A percentile compares a stretch with the other conserved stretches of the same genome.
phyloP scores from a whole-genome alignment of 1,140 invertebrate genomes.

The Brachionus plicatilis region DNA sequence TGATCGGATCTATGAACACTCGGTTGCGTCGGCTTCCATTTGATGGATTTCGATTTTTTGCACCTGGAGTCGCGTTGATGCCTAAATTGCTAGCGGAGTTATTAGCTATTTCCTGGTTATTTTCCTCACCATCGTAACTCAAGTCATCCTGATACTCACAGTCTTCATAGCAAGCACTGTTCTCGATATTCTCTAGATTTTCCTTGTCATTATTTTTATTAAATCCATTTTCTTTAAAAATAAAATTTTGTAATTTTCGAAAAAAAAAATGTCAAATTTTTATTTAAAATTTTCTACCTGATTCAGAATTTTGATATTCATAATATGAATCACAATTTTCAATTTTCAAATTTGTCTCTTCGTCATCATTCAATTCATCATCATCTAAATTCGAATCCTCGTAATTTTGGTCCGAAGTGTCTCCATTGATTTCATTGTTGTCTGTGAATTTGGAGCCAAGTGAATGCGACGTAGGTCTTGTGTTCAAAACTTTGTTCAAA shows the following conservation, averaged over 20 bases:
- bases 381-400: slow-evolving; percentile 34
- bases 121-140: neutral
- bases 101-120: neutral
- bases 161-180: slow-evolving; percentile 1
- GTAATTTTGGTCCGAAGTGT: slow-evolving; percentile 40
- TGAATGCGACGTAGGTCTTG: neutral
- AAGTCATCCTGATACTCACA: slow-evolving; percentile 14
- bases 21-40: slow-evolving; percentile 66
- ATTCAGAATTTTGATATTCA: neutral
- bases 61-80: neutral
- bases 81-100: neutral
- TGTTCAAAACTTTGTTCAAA: slow-evolving; percentile 44
- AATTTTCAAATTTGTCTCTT: neutral
- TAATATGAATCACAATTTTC: slow-evolving; percentile 26
- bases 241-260: neutral
- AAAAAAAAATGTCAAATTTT: neutral
- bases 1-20: slow-evolving; percentile 97
- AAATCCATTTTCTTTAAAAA: neutral
- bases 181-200: slow-evolving; percentile 1
- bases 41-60: slow-evolving; percentile 4
- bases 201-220: neutral
- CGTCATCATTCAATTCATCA: slow-evolving; percentile 26
- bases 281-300: neutral
- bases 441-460: slow-evolving; percentile 31
- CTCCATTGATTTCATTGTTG: slow-evolving; percentile 12